A percentile compares a stretch with the other conserved stretches of the same genome.
phyloP scores from a whole-genome alignment of 2,113 vertebrate species.

The Perca fluviatilis region DNA sequence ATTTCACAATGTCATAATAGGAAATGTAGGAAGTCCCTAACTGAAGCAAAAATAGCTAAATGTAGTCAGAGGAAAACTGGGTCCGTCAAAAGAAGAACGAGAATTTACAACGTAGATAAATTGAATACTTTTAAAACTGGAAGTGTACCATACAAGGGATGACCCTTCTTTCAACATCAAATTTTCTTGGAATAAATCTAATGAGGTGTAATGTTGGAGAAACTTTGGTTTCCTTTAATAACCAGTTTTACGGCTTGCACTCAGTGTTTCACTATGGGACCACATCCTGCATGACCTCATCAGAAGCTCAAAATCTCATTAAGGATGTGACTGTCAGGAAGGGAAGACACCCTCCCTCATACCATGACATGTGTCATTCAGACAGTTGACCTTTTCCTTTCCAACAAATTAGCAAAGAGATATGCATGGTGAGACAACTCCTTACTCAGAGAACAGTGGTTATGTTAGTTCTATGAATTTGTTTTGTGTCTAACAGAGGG shows the following conservation, averaged over 20 bases:
- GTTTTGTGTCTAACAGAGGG: too few species aligned
- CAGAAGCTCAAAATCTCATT: constrained; percentile 8
- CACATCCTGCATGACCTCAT: constrained; percentile 24
- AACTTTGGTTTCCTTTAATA: not conserved
- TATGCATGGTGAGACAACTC: too few species aligned
- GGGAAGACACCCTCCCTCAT: constrained; percentile 11
- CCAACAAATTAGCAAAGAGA: too few species aligned
- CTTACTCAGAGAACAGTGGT: too few species aligned
- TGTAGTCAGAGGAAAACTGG: constrained; percentile 11
- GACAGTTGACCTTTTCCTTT: too few species aligned
- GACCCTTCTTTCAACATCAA: not conserved
- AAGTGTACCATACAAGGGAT: not conserved
- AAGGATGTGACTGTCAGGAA: not conserved
- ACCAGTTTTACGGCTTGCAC: not conserved
- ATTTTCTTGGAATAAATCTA: not conserved
- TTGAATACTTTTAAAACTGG: not conserved
- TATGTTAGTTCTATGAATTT: too few species aligned
- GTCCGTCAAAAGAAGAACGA: not conserved
- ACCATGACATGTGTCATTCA: constrained; percentile 2
- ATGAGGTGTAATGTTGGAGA: not conserved
- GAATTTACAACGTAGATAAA: not conserved
- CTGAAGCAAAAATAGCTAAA: constrained; percentile 6
- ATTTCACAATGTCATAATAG: not conserved
- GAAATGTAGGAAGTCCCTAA: constrained; percentile 2
- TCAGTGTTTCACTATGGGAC: not conserved